Base-by-base conservation (phyloP, 2,888 invertebrate species). In the Tolmerus cingulatus region DNA sequence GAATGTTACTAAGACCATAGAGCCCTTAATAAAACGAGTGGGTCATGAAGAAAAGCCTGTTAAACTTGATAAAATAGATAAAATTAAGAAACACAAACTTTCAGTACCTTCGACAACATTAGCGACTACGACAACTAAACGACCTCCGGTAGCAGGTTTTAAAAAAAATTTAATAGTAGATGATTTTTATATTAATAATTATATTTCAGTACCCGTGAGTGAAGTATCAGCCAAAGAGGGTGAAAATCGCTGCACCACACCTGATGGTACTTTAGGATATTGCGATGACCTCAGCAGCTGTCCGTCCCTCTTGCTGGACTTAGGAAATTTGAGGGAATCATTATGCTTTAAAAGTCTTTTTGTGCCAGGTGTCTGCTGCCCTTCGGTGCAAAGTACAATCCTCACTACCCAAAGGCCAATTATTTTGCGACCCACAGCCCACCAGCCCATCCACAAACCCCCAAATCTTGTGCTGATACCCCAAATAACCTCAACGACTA, bases 311-410 rank as follows among this genome's bases (percentile, higher is more conserved):
- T 93, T 97, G 0, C 92, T 98, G 30, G 97, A 98, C 92, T 93
- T 98, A 84, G 95, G 96, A 16, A 96, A 96, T 91, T 93, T 98
- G 23, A 93, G 98, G 43, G 97, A 97, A 90, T 97, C 97, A 0
- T 93, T 98, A 12, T 98, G 98, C 91, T 98, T 98, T 91, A 97
- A 98, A 93, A 97, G 96, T 89, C 93, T 98, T 1, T 97, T 98
- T 90, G 96, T 97, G 1, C 98, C 98, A 1, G 98, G 98, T 1
- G 98, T 98, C 2, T 98, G 98, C 91, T 98, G 98, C 92, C 98
- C 98, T 0, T 90, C 92, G 9, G 92, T 93, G 89, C 91, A 0
- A 86, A 88, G 0, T 88, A 92, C 90, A 8, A 93, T 91, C 5
- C 92, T 91, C 89, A 92, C 89, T 89, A 93, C 91, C 76, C 93